Conservation (phyloP, 2,797 vertebrate genomes). For the Melanogrammus aeglefinus region DNA sequence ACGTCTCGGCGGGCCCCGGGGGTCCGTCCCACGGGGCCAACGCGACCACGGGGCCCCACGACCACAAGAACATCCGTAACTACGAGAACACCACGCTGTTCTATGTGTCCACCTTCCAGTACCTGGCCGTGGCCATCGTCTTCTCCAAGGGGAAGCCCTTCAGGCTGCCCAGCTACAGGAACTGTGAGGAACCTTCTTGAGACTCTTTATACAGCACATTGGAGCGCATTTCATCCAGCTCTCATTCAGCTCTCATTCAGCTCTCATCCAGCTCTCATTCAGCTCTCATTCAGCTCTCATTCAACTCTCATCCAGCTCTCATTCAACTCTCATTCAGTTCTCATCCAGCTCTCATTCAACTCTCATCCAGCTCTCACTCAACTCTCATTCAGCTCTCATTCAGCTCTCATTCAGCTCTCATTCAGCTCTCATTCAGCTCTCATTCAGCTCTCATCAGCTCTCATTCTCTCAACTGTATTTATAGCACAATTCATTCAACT, state of each 20-base stretch:
- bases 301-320: no score
- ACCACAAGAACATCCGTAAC: constrained; percentile 82
- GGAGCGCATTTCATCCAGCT: background rate
- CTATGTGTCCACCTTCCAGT: constrained; percentile 95
- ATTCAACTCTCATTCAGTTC: background rate
- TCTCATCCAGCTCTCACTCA: no score
- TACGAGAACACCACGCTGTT: constrained; percentile 97
- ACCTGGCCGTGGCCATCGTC: constrained; percentile 88
- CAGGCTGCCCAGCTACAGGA: constrained; percentile 93
- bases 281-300: no score
- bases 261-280: background rate
- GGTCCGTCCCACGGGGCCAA: constrained; percentile 59
- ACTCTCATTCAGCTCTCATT: background rate
- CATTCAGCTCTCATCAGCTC: no score
- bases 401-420: background rate
- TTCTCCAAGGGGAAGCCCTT: constrained; percentile 98
- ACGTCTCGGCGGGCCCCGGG: constrained; percentile 55
- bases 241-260: background rate
- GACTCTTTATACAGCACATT: background rate
- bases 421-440: no score
- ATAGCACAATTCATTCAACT: background rate
- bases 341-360: no score
- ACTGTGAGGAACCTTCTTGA: constrained; percentile 76
- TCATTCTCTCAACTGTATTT: background rate
- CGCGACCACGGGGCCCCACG: constrained; percentile 55